Percentiles rank a stretch among this genome's conserved stretches.
These are phyloP conservation scores for Sturmia bella DNA, from an alignment of 2,888 invertebrate species.

Conservation along the genomic window DNA sequence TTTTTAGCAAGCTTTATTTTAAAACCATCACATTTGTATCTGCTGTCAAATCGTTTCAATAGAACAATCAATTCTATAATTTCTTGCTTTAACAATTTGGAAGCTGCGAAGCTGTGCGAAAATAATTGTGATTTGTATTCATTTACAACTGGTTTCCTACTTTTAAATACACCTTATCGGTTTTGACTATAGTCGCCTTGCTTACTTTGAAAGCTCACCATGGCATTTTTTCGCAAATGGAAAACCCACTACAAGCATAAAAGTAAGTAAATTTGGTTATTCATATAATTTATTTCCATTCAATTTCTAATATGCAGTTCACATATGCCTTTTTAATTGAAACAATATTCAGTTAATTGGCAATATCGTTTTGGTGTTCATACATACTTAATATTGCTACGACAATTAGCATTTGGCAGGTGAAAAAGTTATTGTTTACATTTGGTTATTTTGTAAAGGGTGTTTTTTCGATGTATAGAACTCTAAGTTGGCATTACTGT, in stretches of 20 bases:
- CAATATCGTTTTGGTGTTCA: no score
- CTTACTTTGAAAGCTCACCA: conserved; percentile 63
- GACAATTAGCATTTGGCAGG: no score
- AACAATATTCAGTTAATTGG: no score
- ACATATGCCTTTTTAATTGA: no score
- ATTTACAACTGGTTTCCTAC: conserved; percentile 42
- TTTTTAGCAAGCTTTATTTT: no score
- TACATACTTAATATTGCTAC: no score
- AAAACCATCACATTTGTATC: conserved; percentile 2
- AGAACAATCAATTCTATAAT: conserved; percentile 22
- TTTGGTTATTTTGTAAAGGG: no score
- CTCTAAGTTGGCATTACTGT: no score
- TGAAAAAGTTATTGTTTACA: no score
- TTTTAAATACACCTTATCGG: conserved; percentile 17
- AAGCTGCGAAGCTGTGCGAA: conserved; percentile 41
- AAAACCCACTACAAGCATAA: conserved; percentile 76
- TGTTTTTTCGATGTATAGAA: no score
- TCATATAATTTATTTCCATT: neutral
- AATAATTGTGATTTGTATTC: conserved; percentile 46
- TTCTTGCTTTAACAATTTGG: conserved; percentile 30
- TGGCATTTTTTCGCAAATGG: conserved; percentile 77
- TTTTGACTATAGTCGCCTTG: conserved; percentile 19
- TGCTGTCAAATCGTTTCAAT: conserved; percentile 16
- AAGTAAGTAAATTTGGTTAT: conserved; percentile 73
- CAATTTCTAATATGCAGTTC: no score